phyloP scores from a whole-genome alignment of 2,797 vertebrate genomes.

The Hyperoplus lanceolatus region DNA sequence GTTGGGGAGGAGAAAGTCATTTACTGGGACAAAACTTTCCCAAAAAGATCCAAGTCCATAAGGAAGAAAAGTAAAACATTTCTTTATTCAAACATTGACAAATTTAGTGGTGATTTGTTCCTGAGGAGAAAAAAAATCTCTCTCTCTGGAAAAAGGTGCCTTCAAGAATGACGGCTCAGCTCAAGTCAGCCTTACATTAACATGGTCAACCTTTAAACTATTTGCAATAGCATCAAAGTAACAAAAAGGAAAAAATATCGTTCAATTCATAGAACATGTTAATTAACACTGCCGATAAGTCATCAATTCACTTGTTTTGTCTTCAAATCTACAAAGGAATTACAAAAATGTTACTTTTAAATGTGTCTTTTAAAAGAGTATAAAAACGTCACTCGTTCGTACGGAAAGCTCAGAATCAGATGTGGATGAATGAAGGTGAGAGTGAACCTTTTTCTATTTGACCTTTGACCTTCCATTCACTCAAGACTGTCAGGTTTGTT shows the following conservation, averaged over 20 bases:
- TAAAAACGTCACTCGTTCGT: constrained; percentile 86
- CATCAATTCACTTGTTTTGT: constrained; percentile 68
- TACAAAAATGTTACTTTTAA: constrained; percentile 87
- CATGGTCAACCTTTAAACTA: constrained; percentile 55
- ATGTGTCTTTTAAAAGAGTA: constrained; percentile 91
- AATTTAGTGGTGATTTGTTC: constrained; percentile 59
- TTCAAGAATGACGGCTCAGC: constrained; percentile 53
- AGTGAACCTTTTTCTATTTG: constrained; percentile 3
- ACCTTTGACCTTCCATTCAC: not conserved
- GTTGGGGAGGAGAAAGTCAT: constrained; percentile 9
- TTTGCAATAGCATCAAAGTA: constrained; percentile 82
- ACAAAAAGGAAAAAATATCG: constrained; percentile 45
- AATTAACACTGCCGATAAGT: constrained; percentile 90
- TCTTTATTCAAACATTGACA: constrained; percentile 63
- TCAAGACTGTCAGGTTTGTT: not conserved
- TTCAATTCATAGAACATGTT: constrained; percentile 89
- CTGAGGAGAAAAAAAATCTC: constrained; percentile 6
- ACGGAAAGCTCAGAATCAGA: constrained; percentile 71
- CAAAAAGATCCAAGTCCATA: constrained; percentile 43
- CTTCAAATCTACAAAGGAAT: constrained; percentile 94
- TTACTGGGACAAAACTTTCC: constrained; percentile 18
- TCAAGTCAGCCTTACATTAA: constrained; percentile 42
- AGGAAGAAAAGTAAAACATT: constrained; percentile 49
- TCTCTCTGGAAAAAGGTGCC: constrained; percentile 49
- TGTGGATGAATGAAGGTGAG: constrained; percentile 6